A percentile compares a stretch with the other conserved stretches of the same genome.
phyloP scores from a whole-genome alignment of 2,797 vertebrate species.

The Bovichtus diacanthus region DNA sequence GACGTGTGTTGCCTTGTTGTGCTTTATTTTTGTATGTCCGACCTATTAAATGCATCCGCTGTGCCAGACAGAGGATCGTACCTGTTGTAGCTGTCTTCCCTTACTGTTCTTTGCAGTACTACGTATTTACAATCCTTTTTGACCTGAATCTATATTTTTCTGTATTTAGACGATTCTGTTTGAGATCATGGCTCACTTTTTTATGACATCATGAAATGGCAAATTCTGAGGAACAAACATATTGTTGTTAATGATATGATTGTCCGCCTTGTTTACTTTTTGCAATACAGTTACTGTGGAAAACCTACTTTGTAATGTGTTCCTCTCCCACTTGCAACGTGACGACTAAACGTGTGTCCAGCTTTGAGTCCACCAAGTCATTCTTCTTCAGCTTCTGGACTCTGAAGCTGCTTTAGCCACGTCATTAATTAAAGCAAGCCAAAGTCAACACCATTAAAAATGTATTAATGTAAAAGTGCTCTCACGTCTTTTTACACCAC shows the following conservation, averaged over 20 bases:
- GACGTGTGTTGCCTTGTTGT: conserved; percentile 90
- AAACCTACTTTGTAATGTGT: conserved; percentile 73
- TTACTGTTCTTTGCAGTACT: conserved; percentile 73
- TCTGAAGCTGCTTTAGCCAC: conserved; percentile 47
- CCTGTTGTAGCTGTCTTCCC: conserved; percentile 81
- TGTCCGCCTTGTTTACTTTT: conserved; percentile 75
- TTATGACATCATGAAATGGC: conserved; percentile 66
- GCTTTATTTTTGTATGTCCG: conserved; percentile 87
- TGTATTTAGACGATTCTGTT: conserved; percentile 79
- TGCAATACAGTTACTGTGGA: conserved; percentile 79
- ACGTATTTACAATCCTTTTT: conserved; percentile 77
- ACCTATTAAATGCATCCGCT: conserved; percentile 86
- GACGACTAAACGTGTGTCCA: conserved; percentile 63
- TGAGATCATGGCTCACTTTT: conserved; percentile 72
- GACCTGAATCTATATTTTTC: conserved; percentile 78
- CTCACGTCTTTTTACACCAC: conserved; percentile 26
- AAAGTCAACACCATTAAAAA: conserved; percentile 80
- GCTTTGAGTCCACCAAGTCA: conserved; percentile 43
- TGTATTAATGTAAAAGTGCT: conserved; percentile 55
- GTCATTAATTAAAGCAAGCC: conserved; percentile 67
- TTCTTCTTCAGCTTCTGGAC: background rate
- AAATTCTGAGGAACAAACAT: conserved; percentile 69
- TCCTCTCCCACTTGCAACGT: conserved; percentile 60
- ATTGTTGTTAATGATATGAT: conserved; percentile 80
- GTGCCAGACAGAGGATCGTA: conserved; percentile 83